Base-by-base conservation (phyloP, 2,888 invertebrate species). In the Teleogryllus oceanicus region DNA sequence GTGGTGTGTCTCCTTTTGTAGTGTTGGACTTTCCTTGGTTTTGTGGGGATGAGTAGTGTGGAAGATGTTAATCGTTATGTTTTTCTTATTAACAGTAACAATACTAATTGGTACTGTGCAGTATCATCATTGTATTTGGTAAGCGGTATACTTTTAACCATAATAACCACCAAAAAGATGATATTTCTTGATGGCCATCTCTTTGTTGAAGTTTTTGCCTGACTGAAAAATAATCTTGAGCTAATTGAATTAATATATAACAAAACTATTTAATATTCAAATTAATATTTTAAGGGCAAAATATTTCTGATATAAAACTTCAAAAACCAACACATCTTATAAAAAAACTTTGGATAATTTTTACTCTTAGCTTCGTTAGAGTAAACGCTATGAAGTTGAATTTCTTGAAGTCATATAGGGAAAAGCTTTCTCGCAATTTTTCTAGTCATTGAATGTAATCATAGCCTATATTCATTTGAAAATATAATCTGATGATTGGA, bases 21-120 rank as follows among this genome's bases (percentile, higher is more conserved):
- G 37, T 20, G 20, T 50, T 49, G 50, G 18, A 24, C 24, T 16
- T 20, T 50, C 50, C 20, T 20, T 74, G 75, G 75, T 75, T 49
- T 75, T 79, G 75, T 16, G 62, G 62, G 20, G 13, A 21, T 49
- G 50, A 21, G 77, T 77, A 21, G 77, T 49, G 18, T 18, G 50
- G 62, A 62, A 62, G 18, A 62, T 18, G 4, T 16, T 75, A 75
- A 75, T 49, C 16, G 77, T 77, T 37, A 49, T 37, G 13, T 77
- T 11, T 77, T 77, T 49, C 49, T 77, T 37, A 37, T 49, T 77
- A 77, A 77, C 79, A 79, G 78, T 79, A 79, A 79, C 79, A 79
- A 37, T 76, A 79, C 79, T 79, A 79, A 79, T 79, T 62, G 76
- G 62, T 62, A 49, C 12, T 49, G 49, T n/a, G n/a, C 37, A 49